Conservation (phyloP, 2,888 invertebrate species). For the Melanostoma mellinum region DNA sequence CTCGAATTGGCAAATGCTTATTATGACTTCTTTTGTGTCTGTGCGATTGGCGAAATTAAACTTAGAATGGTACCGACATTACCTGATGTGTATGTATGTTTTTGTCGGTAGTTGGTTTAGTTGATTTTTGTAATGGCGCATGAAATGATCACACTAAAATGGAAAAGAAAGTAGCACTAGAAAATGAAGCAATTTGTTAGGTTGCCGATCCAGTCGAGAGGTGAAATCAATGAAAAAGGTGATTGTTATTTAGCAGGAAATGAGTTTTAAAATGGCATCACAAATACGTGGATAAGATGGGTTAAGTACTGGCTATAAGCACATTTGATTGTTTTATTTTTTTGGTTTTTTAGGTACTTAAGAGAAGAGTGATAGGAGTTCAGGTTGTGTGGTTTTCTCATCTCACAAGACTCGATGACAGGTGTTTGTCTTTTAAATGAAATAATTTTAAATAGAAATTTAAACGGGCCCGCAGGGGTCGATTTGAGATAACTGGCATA, state of each 20-base stretch:
- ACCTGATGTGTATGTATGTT: too few relatives aligned
- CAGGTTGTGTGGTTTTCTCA: too few relatives aligned
- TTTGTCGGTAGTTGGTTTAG: background rate
- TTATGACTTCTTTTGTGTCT: slow-evolving; percentile 35
- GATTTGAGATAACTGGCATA: too few relatives aligned
- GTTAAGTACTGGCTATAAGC: too few relatives aligned
- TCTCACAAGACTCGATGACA: too few relatives aligned
- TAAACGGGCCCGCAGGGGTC: too few relatives aligned
- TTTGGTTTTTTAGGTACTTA: too few relatives aligned
- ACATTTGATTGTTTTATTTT: too few relatives aligned
- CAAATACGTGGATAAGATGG: too few relatives aligned
- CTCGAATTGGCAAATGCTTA: slow-evolving; percentile 60
- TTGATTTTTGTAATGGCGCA: background rate
- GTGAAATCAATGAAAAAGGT: slow-evolving; percentile 6
- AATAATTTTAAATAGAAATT: too few relatives aligned
- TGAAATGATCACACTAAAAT: background rate
- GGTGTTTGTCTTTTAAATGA: too few relatives aligned
- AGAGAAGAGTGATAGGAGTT: too few relatives aligned
- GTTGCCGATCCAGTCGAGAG: slow-evolving; percentile 9
- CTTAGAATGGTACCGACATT: background rate
- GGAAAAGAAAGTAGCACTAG: slow-evolving; percentile 23
- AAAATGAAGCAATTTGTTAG: slow-evolving; percentile 32
- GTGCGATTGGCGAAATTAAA: slow-evolving; percentile 26
- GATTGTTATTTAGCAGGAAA: slow-evolving; percentile 26
- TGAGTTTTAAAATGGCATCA: slow-evolving; percentile 7